phyloP scores from a whole-genome alignment of 2,113 vertebrate species.

The Colinus virginianus region DNA sequence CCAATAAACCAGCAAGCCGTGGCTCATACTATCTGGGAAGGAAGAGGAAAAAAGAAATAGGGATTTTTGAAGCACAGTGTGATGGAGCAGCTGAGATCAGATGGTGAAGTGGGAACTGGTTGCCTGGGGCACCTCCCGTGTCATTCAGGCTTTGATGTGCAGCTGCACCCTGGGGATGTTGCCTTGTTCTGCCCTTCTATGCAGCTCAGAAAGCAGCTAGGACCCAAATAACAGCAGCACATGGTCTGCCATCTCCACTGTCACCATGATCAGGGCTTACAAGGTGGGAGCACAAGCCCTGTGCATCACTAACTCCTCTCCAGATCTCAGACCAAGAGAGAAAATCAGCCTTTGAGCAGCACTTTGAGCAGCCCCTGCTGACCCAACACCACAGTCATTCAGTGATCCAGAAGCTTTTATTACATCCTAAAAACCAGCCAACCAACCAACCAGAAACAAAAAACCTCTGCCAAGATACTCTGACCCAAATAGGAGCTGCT shows the following conservation, averaged over 20 bases:
- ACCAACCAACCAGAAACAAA: neutral
- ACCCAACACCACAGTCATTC: rapidly evolving
- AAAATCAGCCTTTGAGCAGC: rapidly evolving
- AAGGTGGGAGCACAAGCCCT: neutral
- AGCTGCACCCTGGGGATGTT: rapidly evolving
- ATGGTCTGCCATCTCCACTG: no score
- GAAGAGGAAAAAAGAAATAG: neutral
- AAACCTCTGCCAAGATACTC: rapidly evolving
- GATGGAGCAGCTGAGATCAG: neutral
- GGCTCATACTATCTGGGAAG: neutral
- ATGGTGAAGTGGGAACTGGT: neutral
- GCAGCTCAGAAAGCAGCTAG: rapidly evolving
- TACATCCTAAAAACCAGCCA: neutral
- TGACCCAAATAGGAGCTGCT: neutral
- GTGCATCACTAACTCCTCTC: rapidly evolving
- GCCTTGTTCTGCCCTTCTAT: neutral
- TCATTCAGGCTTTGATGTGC: rapidly evolving
- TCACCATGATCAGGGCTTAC: rapidly evolving
- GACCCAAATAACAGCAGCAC: rapidly evolving
- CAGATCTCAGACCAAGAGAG: rapidly evolving
- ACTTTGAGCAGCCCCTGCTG: no score
- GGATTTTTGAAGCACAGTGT: neutral
- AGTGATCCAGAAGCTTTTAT: neutral
- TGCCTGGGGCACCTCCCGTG: neutral
- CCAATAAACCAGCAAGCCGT: rapidly evolving